Evolutionary conservation across 2,797 vertebrate genomes (phyloP), one percentile per base, ranked within the genome.

Genomic region (Manis javanica): DNA sequence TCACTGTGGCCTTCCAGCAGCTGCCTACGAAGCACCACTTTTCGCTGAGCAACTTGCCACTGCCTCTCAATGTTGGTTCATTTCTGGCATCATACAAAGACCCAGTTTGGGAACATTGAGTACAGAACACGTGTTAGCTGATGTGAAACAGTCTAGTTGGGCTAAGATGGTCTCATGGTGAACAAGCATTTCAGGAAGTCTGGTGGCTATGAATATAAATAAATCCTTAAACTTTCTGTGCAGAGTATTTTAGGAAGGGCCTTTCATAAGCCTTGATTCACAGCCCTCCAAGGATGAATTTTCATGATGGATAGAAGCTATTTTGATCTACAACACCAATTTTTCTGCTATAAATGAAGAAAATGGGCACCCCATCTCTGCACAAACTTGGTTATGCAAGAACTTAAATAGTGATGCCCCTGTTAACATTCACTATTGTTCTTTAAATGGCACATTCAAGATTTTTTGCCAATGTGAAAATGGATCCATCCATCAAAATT

Each of bases 401-500:
- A 86, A 69, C 59, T 57, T 96, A 10, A 13, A 19, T 34, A 21
- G 10, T 68, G 42, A 66, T 49, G 11, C 14, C 46, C 11, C 7
- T 5, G 3, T 87, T 59, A 85, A 26, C 26, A 83, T 57, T 11
- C 11, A 26, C 13, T 90, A 29, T 42, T 71, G 21, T 23, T 90
- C 75, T 59, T 7, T 97, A 39, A 90, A 66, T 68, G n/a, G 23
- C n/a, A 89, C 4, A 19, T 79, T 89, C 53, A 64, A 91, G 77
- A 78, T 34, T 2, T n/a, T 84, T 94, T 96, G 72, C 29, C 82
- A 92, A 69, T 5, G 1, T 75, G 51, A 97, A 88, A 84, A 10
- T 78, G 49, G 7, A 46, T 18, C 55, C 12, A 96, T 72, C 34
- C 42, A 24, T 93, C 42, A 87, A 66, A 77, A 92, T 97, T 96